Conservation (phyloP, 2,113 vertebrate species). For the Anhinga rufa region DNA sequence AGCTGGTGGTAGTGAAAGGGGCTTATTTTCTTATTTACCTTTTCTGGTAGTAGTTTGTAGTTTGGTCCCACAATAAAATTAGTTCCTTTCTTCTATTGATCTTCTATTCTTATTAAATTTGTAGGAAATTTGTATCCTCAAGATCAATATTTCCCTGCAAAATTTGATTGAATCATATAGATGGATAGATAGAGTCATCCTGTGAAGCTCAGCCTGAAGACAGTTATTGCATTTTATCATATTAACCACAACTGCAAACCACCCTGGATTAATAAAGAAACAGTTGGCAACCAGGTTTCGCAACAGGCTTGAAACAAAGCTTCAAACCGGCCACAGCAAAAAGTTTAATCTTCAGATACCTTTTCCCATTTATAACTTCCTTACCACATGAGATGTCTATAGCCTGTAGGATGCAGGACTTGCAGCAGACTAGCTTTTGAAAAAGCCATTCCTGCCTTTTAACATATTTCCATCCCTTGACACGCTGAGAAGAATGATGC, state of each 20-base stretch:
- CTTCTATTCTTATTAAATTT: background rate
- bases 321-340: background rate
- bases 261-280: background rate
- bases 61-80: background rate
- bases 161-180: background rate
- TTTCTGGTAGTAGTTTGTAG: background rate
- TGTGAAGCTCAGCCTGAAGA: background rate
- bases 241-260: background rate
- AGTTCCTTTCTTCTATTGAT: background rate
- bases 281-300: background rate
- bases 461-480: background rate
- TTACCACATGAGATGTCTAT: rapidly evolving
- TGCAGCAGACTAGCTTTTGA: background rate
- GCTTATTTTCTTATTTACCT: background rate
- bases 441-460: background rate
- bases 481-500: background rate
- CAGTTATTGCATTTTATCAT: background rate
- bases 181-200: background rate
- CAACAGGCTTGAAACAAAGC: background rate
- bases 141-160: background rate
- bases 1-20: background rate
- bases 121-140: background rate
- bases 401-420: background rate
- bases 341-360: background rate
- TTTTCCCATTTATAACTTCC: background rate